A percentile compares a stretch with the other conserved stretches of the same genome.
phyloP scores from a whole-genome alignment of 2,797 vertebrate species.

The Chrysolophus pictus region DNA sequence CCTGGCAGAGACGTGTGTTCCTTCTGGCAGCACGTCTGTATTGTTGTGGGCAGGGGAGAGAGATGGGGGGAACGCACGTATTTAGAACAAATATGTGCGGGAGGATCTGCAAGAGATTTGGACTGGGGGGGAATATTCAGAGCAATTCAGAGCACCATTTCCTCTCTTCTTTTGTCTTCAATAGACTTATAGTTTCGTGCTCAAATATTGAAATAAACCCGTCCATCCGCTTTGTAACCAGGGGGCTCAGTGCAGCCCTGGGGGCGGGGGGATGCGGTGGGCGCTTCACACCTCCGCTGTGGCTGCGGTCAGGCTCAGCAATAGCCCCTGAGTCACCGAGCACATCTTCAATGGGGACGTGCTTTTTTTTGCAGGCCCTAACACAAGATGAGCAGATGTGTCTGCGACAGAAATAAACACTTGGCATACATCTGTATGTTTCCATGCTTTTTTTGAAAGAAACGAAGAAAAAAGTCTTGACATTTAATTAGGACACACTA shows the following conservation, averaged over 20 bases:
- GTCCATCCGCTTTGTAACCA: neutral
- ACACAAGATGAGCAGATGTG: neutral
- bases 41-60: slow-evolving; percentile 37
- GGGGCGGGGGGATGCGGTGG: neutral
- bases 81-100: slow-evolving; percentile 18
- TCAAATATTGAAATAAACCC: neutral
- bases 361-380: slow-evolving; percentile 7
- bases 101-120: slow-evolving; percentile 34
- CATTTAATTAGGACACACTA: slow-evolving; percentile 71
- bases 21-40: slow-evolving; percentile 37
- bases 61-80: neutral
- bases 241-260: neutral
- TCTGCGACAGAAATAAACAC: slow-evolving; percentile 54
- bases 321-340: neutral
- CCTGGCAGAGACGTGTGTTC: slow-evolving; percentile 13
- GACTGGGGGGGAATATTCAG: slow-evolving; percentile 41
- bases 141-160: slow-evolving; percentile 54
- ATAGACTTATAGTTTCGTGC: neutral
- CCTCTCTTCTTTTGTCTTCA: slow-evolving; percentile 57
- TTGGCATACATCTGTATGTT: slow-evolving; percentile 44
- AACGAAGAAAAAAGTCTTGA: slow-evolving; percentile 66
- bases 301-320: neutral
- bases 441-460: slow-evolving; percentile 38
- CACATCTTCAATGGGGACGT: neutral
- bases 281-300: too few species aligned